Evolutionary conservation across 1,140 invertebrate genomes (phyloP), one percentile per base, ranked within the genome.

Genomic region (Paramacrobiotus metropolitanus): DNA sequence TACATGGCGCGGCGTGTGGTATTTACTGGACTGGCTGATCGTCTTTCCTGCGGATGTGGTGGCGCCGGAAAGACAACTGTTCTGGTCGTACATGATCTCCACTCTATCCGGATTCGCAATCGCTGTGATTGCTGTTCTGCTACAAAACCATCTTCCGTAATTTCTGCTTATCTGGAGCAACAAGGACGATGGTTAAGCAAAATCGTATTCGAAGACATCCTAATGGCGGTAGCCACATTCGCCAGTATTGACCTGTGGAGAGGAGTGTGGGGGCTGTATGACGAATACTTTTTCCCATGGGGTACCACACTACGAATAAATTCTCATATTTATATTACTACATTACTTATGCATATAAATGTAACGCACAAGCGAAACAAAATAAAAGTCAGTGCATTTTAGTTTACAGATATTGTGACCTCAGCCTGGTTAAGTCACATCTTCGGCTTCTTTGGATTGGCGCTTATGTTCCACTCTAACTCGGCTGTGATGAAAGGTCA

Each of bases 161-260:
- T 76, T 84, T 61, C 71, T 87, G 18, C 67, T 83, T 15, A 73
- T 20, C 9, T 62, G 2, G 24, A n/a, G 4, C 3, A 20, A 15
- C 2, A 29, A n/a, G 15, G 48, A 9, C 48, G 28, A 9, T 55
- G 48, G 48, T 55, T 29, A 4, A 2, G 29, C 9, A 24, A 60
- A 3, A 62, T 65, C 24, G 3, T 81, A 2, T 83, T 83, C 44
- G 63, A 64, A 29, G 85, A 88, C 68, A 68, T 80, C 2, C 86
- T 84, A 70, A 79, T 84, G 30, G 73, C 86, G 31, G 72, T 86
- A 59, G 82, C 82, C 31, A 85, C 87, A 68, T 69, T 85, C 60
- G 85, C 84, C 2, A 85, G 85, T 1, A 81, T 88, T 29, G 87
- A 87, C 71, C 81, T 86, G 0, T 89, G 86, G 86, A 76, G 86